Evolutionary conservation across 2,888 invertebrate species (phyloP).

Genomic region (Caenorhabditis imperialis): DNA sequence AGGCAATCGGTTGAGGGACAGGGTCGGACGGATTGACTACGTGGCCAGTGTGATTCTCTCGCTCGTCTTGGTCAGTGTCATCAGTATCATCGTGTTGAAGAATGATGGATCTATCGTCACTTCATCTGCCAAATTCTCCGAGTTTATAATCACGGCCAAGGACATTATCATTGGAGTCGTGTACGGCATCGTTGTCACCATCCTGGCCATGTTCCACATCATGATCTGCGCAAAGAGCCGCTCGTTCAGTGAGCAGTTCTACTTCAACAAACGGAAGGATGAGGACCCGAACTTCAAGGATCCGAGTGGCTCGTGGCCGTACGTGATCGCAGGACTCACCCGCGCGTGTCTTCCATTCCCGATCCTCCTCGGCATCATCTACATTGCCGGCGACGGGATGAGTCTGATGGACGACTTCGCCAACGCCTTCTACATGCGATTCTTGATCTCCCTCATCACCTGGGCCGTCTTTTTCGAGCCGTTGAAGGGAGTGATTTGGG

Average conservation of each 20-base stretch:
- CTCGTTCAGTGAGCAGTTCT: constrained; percentile 21
- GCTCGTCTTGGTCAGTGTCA: constrained; percentile 22
- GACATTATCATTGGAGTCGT: constrained; percentile 41
- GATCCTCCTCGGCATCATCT: constrained; percentile 19
- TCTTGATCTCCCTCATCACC: constrained; percentile 39
- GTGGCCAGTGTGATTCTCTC: constrained; percentile 9
- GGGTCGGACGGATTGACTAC: constrained; percentile 43
- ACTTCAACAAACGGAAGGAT: constrained; percentile 6
- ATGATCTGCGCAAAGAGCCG: constrained; percentile 38
- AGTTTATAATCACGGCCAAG: constrained; percentile 28
- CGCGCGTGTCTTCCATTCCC: constrained; percentile 14
- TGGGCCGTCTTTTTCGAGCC: constrained; percentile 64
- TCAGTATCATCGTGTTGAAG: constrained; percentile 31
- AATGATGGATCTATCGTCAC: constrained; percentile 13
- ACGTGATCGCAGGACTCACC: constrained; percentile 7
- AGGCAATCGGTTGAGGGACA: constrained; percentile 38
- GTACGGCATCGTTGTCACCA: constrained; percentile 16
- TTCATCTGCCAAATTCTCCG: constrained; percentile 22
- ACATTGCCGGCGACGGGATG: constrained; percentile 44
- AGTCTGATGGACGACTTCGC: constrained; percentile 52
- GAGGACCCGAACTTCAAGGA: constrained; percentile 37
- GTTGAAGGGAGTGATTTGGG: constrained; percentile 57
- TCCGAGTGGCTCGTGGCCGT: constrained; percentile 32
- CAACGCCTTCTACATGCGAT: constrained; percentile 57
- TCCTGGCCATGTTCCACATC: constrained; percentile 20